Base-by-base conservation (phyloP, 2,888 invertebrate genomes). In the Chironomus tentans region DNA sequence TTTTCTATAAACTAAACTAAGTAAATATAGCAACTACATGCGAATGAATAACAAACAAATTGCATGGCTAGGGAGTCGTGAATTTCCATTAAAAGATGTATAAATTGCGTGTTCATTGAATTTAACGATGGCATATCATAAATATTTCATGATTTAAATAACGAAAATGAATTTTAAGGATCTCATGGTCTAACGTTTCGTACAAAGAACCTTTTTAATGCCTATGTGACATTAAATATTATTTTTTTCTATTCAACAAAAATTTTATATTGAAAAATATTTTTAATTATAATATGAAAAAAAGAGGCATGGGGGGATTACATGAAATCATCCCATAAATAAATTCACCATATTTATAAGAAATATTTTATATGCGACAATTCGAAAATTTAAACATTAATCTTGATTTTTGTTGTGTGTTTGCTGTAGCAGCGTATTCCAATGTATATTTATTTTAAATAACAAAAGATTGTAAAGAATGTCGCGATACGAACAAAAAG, bases 101-200 rank as follows among this genome's bases (percentile, higher is more conserved):
- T 73, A 73, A 73, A 73, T 73, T 73, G 72, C 62, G 62, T 73
- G 72, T 62, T 73, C 72, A 73, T 73, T 73, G 72, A 73, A 73
- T 73, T 73, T 73, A 73, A 73, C 46, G 72, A 73, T 62, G 62
- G 68, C 15, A 68, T 7, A 62, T 73, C 72, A 73, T 73, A 73
- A 73, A 73, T 73, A 62, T 73, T 73, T 62, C 72, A 73, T 73
- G 72, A 73, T 73, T 56, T 56, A 56, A 56, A 56, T 56, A 38
- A 38, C 38, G 38, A 38, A 38, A 38, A 38, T 38, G 38, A 38
- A 38, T 38, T 38, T 38, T 38, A 38, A 38, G 38, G 38, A 38
- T 38, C 38, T 38, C 38, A 10, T 38, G 38, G 38, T 38, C 38
- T 38, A n/a, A 38, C 38, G 6, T n/a, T n/a, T n/a, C n/a, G n/a